Evolutionary conservation across 2,797 vertebrate species (phyloP).

Genomic region (Zalophus californianus): DNA sequence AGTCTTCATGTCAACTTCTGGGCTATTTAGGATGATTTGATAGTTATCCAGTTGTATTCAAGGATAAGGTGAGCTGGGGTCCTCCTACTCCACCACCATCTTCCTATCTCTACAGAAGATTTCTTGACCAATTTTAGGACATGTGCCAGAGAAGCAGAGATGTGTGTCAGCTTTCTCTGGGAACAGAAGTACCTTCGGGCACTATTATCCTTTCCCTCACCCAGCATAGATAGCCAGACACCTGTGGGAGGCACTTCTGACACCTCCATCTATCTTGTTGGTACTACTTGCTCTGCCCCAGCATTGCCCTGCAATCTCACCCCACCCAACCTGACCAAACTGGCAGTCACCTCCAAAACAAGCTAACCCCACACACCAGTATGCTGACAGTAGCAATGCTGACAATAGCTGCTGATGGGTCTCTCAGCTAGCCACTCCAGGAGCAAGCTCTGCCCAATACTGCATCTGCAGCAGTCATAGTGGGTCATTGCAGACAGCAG

Average conservation of each 20-base stretch:
- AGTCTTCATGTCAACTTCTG: neutral
- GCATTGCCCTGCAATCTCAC: neutral
- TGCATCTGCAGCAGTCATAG: neutral
- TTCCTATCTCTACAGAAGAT: neutral
- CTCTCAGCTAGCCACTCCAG: neutral
- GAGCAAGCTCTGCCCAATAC: neutral
- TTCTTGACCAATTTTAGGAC: neutral
- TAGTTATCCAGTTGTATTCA: neutral
- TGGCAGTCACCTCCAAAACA: neutral
- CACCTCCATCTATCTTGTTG: neutral
- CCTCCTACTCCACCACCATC: neutral
- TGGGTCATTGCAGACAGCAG: neutral
- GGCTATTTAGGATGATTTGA: neutral
- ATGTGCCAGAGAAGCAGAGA: neutral
- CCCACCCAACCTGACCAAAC: neutral
- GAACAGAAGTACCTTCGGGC: neutral
- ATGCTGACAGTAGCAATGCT: neutral
- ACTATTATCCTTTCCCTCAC: neutral
- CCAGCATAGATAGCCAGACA: neutral
- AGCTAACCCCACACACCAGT: neutral
- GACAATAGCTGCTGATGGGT: neutral
- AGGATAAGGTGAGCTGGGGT: neutral
- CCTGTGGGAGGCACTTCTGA: neutral
- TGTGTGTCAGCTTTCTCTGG: neutral
- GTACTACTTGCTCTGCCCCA: neutral